Evolutionary conservation across 1,140 invertebrate genomes (phyloP).

Genomic region (Bombus soroeensis): DNA sequence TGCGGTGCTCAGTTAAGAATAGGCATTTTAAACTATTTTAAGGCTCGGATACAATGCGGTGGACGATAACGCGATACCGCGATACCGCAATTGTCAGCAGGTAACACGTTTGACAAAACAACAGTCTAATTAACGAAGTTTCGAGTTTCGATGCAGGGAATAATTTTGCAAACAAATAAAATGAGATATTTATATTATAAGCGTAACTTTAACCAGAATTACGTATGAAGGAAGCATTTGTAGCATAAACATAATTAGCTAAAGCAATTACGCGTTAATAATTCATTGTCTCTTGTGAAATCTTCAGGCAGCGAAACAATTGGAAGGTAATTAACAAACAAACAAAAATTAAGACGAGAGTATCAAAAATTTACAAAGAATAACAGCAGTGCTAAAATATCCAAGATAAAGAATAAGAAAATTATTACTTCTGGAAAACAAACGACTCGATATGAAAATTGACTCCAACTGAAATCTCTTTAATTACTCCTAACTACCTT

Average conservation of each 20-base stretch:
- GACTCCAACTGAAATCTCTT: too few relatives aligned
- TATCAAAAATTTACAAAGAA: neutral
- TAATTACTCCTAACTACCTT: neutral
- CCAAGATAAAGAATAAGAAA: too few relatives aligned
- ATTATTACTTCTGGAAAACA: neutral
- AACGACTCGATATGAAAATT: too few relatives aligned
- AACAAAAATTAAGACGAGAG: neutral
- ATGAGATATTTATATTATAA: neutral
- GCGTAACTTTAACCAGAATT: neutral
- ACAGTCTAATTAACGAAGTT: neutral
- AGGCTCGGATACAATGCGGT: neutral
- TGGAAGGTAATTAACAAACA: neutral
- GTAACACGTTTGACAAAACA: neutral
- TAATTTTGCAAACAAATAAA: neutral
- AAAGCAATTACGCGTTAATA: neutral
- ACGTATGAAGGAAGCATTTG: too few relatives aligned
- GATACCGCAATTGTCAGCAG: neutral
- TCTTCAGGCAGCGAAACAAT: too few relatives aligned
- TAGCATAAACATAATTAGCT: too few relatives aligned
- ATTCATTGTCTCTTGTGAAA: neutral
- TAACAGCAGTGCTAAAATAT: too few relatives aligned
- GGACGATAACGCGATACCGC: slow-evolving; percentile 18
- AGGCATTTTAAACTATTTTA: slow-evolving; percentile 31
- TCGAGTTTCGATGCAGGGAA: neutral
- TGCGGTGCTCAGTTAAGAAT: slow-evolving; percentile 30